Conservation (phyloP, 2,113 vertebrate species). For the Ancistrus triradiatus region DNA sequence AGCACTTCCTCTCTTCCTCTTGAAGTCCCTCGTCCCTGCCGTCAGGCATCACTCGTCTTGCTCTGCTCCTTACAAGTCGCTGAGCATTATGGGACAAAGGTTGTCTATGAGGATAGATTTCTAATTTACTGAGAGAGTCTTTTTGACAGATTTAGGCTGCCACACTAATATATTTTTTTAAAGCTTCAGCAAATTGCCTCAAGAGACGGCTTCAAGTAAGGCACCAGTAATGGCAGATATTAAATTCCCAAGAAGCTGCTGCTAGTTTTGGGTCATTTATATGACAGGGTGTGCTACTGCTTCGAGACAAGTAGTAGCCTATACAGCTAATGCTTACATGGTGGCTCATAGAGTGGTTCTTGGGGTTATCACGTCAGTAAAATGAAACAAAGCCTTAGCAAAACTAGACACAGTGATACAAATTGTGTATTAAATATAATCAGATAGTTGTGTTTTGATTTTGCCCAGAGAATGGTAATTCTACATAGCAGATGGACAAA, state of each 20-base stretch:
- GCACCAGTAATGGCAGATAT: slow-evolving; percentile 1
- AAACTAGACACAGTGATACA: too few species aligned
- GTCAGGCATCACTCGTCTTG: neutral
- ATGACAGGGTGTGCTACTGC: neutral
- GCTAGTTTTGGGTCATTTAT: neutral
- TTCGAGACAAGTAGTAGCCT: neutral
- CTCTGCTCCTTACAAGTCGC: neutral
- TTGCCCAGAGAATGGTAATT: too few species aligned
- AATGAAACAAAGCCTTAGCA: too few species aligned
- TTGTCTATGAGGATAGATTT: neutral
- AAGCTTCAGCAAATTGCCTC: neutral
- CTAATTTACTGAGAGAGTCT: neutral
- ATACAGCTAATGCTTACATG: neutral
- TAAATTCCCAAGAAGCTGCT: neutral
- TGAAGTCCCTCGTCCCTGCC: neutral
- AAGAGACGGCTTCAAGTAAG: neutral
- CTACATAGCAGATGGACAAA: too few species aligned
- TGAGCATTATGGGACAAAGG: neutral
- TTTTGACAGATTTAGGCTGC: slow-evolving; percentile 4
- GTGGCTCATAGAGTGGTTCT: too few species aligned
- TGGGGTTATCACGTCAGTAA: too few species aligned
- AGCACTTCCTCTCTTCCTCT: neutral
- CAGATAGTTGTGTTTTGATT: too few species aligned
- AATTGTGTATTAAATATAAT: too few species aligned
- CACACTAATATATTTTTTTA: neutral